Evolutionary conservation across 2,888 invertebrate species (phyloP), one percentile per base, ranked within the genome.

Genomic region (Rhagophthalmus giganteus): DNA sequence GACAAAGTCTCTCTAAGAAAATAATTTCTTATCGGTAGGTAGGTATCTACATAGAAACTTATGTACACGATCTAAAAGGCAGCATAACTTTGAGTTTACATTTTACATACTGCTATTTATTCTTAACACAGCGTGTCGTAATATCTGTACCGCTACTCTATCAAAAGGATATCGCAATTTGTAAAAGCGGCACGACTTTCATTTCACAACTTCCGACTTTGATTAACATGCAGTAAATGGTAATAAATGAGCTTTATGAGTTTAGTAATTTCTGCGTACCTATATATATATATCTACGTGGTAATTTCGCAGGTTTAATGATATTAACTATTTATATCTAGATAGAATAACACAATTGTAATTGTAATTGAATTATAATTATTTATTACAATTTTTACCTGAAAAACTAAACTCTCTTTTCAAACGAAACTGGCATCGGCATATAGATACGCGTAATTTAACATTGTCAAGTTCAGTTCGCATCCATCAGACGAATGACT

Each of bases 121-220:
- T 10, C 11, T 16, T n/a, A 9, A 20, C 2, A 34, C 4, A 20
- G 9, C 27, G 45, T 16, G 20, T 10, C 24, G 28, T 5, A 37
- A 28, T 28, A 37, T 45, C 25, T 27, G 13, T 24, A 45, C 26
- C n/a, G 14, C 16, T 15, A 34, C 9, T 12, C 8, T 16, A 37
- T 45, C 44, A 14, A 44, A 44, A 26, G 26, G 30, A 35, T 25
- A 8, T 6, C 16, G 20, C 25, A 44, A 49, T 50, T 50, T 50
- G 42, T 37, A 50, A 33, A 38, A 31, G 32, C 14, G 10, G 32
- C 50, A 50, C 42, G 50, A 27, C 42, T 50, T 50, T 38, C 50
- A 38, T 50, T 50, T 37, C 41, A 44, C 38, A 32, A 50, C 37
- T 42, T 42, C 14, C 27, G 35, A 27, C 27, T 42, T 35, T 31